Base-by-base conservation (phyloP, 2,797 vertebrate genomes). In the Picus viridis region DNA sequence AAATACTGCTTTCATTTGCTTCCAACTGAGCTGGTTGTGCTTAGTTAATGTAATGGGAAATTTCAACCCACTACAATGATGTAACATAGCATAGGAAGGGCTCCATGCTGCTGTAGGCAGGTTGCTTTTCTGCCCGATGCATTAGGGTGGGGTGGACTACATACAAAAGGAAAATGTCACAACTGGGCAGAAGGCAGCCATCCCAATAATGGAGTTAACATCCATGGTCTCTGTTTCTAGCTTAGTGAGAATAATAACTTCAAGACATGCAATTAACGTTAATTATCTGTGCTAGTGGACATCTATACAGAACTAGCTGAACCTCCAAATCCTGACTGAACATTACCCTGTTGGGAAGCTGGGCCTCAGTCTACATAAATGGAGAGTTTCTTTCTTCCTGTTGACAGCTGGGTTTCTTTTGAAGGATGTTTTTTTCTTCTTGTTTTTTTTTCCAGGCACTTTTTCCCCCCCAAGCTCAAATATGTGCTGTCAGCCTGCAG, bases 381-480 rank as follows among this genome's bases (percentile, higher is more conserved):
- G 62, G 17, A 22, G 17, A 16, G 70, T 82, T 64, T 34, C 47
- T 88, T 90, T 80, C 30, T 91, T 90, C 32, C 64, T 89, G 45
- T 78, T 95, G 82, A 54, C 82, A 78, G 34, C 49, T 64, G n/a
- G 30, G 27, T 19, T 75, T 22, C 22, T 61, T 63, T 36, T 57
- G 74, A 57, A 88, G 10, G 26, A 64, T 88, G 64, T 83, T 92
- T 83, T 71, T 45, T 92, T 89, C 9, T 36, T 36, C 9, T 36
- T 36, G 89, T 67, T 83, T 91, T 86, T 68, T 45, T 89, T 89
- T 90, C 68, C 74, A 70, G 43, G 67, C 36, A 79, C 32, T 82
- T 77, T 39, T 39, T 11, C 12, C 10, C 36, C 36, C 36, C 36
- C 71, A 23, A 88, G 29, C 61, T 92, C 61, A 63, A 68, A 54